These are phyloP conservation scores for Cnemophilus loriae DNA, from an alignment of 2,113 vertebrate genomes.

Conservation along the genomic window DNA sequence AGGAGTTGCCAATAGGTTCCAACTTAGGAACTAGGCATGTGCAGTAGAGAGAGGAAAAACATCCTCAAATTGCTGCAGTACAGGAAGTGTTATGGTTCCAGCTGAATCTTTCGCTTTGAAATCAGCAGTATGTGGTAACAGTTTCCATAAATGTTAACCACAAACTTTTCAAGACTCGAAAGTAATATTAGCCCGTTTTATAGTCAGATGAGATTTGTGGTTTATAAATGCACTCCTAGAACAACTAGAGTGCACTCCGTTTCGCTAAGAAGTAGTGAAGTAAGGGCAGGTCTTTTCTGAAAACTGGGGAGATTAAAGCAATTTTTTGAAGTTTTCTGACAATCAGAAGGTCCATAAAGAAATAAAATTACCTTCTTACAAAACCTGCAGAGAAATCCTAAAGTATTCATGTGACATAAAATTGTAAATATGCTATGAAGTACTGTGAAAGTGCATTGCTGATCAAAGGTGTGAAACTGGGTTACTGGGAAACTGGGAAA, in stretches of 20 bases:
- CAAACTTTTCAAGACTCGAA: neutral
- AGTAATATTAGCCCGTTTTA: neutral
- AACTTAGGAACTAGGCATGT: neutral
- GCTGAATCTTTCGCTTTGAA: neutral
- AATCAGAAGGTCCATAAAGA: neutral
- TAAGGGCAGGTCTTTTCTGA: neutral
- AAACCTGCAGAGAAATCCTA: neutral
- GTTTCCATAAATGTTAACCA: neutral
- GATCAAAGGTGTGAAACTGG: neutral
- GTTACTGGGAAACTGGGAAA: neutral
- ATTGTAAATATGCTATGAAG: neutral
- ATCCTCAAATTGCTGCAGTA: neutral
- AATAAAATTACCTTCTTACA: neutral
- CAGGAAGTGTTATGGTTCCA: fast-evolving
- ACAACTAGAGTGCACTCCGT: neutral
- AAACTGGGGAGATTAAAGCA: neutral
- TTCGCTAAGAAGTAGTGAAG: neutral
- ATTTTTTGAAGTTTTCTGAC: neutral
- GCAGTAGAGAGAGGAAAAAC: neutral
- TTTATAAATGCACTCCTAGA: neutral
- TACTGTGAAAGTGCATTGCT: neutral
- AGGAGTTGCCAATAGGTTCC: neutral
- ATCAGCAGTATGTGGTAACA: neutral
- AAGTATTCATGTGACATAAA: neutral
- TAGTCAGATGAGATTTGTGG: neutral